Evolutionary conservation across 2,888 invertebrate species (phyloP).

Genomic region (Apamea epomidion): DNA sequence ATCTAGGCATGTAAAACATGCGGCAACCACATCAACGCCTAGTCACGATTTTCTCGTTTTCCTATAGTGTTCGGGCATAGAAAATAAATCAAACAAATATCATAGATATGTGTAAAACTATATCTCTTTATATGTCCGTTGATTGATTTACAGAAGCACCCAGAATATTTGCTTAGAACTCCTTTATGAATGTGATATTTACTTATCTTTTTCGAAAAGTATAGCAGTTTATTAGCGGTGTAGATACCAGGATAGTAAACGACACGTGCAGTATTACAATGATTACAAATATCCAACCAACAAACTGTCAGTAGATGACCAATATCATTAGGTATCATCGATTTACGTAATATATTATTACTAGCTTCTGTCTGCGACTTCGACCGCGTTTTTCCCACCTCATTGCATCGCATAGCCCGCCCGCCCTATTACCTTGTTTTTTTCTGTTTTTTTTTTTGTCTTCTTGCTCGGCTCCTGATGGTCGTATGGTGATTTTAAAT

Average conservation of each 20-base stretch:
- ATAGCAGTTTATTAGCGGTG: neutral
- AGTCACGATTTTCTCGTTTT: constrained; percentile 28
- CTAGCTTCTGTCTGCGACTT: too few relatives aligned
- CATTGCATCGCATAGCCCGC: too few relatives aligned
- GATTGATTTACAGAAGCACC: constrained; percentile 18
- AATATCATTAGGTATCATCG: neutral
- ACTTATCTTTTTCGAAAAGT: neutral
- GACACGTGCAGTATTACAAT: neutral
- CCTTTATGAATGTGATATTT: neutral
- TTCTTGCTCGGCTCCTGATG: too few relatives aligned
- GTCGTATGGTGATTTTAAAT: too few relatives aligned
- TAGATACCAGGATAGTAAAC: neutral
- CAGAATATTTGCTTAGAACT: constrained; percentile 22
- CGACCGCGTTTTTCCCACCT: too few relatives aligned
- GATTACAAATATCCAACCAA: neutral
- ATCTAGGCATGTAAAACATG: neutral
- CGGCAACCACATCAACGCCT: neutral
- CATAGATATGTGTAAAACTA: constrained; percentile 33
- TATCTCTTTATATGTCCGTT: constrained; percentile 5
- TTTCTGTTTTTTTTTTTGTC: too few relatives aligned
- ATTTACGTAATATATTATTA: neutral
- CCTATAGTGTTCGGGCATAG: constrained; percentile 7
- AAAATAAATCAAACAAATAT: constrained; percentile 21
- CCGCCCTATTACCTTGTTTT: too few relatives aligned
- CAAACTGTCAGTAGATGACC: neutral